phyloP scores from a whole-genome alignment of 1,140 invertebrate genomes.

The Liolophura sinensis region DNA sequence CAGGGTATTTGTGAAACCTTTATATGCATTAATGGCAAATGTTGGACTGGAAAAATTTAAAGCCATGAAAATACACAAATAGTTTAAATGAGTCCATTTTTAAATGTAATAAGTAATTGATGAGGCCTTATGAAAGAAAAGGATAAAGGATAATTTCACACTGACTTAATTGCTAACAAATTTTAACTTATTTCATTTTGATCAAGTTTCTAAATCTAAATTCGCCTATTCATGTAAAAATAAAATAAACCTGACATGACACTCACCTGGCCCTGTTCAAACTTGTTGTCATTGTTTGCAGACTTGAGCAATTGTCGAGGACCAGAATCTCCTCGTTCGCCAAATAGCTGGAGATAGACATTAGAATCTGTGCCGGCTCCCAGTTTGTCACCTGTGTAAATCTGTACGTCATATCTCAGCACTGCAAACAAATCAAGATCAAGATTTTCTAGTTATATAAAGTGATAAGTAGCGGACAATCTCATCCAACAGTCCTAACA shows the following conservation, averaged over 20 bases:
- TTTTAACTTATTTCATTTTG: not conserved
- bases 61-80: no score
- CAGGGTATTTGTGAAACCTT: no score
- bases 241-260: slow-evolving; percentile 8
- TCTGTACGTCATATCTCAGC: slow-evolving; percentile 12
- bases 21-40: no score
- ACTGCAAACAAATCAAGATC: slow-evolving; percentile 8
- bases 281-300: slow-evolving; percentile 15
- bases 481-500: no score
- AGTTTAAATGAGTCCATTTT: no score
- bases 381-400: slow-evolving; percentile 23
- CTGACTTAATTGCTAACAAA: slow-evolving; percentile 1
- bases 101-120: no score
- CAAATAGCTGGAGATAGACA: slow-evolving; percentile 20
- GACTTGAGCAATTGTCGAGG: slow-evolving; percentile 12
- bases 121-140: no score
- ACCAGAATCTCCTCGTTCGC: slow-evolving; percentile 27
- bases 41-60: no score
- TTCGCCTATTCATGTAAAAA: slow-evolving; percentile 8
- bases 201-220: not conserved
- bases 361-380: slow-evolving; percentile 26
- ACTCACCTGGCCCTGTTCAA: slow-evolving; percentile 17
- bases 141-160: not conserved
- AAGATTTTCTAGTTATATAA: not conserved
- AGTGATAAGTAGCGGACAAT: no score